Conservation (phyloP, 2,797 vertebrate species). For the Amniataba percoides region DNA sequence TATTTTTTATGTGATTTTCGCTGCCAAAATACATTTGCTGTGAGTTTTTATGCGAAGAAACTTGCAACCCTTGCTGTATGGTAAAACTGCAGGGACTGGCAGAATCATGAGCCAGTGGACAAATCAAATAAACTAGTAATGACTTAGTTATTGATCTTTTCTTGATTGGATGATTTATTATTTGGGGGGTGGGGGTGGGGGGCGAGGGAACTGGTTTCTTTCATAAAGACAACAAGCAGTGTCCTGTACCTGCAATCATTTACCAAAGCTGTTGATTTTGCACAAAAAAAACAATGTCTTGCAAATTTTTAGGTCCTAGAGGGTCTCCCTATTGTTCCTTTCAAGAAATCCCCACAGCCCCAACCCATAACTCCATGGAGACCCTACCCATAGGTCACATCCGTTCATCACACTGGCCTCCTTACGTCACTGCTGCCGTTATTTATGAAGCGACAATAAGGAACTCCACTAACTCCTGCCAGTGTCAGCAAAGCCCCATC, state of each 20-base stretch:
- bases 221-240: background rate
- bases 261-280: constrained; percentile 7
- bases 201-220: too few species aligned
- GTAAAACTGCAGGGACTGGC: constrained; percentile 38
- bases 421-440: constrained; percentile 13
- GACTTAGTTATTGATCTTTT: constrained; percentile 44
- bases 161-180: constrained; percentile 46
- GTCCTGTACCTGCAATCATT: background rate
- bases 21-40: constrained; percentile 19
- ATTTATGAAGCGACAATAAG: constrained; percentile 25
- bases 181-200: too few species aligned
- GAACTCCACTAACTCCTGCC: background rate
- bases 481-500: constrained; percentile 12
- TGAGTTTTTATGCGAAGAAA: constrained; percentile 21
- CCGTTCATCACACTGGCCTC: constrained; percentile 26
- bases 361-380: background rate
- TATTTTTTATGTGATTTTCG: constrained; percentile 11
- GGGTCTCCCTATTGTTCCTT: constrained; percentile 16
- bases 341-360: background rate
- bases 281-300: background rate
- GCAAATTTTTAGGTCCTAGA: background rate
- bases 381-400: background rate
- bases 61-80: constrained; percentile 31
- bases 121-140: constrained; percentile 45
- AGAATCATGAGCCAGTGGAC: constrained; percentile 25